A percentile compares a stretch with the other conserved stretches of the same genome.
Evolutionary conservation across 2,888 invertebrate species (phyloP).

Genomic region (Andrena dorsata): DNA sequence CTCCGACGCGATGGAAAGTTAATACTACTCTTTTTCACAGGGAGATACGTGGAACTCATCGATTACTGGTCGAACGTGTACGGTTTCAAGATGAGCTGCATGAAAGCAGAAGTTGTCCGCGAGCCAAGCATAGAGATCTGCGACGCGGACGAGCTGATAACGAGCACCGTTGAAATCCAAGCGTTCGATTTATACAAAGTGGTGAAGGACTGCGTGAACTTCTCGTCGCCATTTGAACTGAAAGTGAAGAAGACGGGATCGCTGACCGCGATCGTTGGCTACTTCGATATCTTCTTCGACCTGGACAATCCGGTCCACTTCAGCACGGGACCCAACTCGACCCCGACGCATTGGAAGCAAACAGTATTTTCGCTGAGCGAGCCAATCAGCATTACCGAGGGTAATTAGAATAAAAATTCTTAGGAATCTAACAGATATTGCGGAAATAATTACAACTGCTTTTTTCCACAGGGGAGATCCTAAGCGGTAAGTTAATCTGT

Average conservation of each 20-base stretch:
- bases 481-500: slow-evolving; percentile 91
- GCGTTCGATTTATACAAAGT: slow-evolving; percentile 91
- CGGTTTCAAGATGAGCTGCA: slow-evolving; percentile 96
- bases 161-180: slow-evolving; percentile 81
- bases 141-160: slow-evolving; percentile 80
- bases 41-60: slow-evolving; percentile 90
- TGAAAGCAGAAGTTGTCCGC: slow-evolving; percentile 93
- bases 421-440: not conserved
- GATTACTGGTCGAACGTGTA: slow-evolving; percentile 97
- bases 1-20: no score
- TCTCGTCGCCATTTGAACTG: slow-evolving; percentile 90
- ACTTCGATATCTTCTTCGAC: slow-evolving; percentile 96
- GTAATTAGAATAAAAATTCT: slow-evolving; percentile 79
- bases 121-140: slow-evolving; percentile 91
- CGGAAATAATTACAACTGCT: slow-evolving; percentile 1
- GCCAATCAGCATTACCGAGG: slow-evolving; percentile 90
- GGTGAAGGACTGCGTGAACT: slow-evolving; percentile 90
- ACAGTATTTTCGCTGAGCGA: slow-evolving; percentile 94
- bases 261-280: slow-evolving; percentile 94
- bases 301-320: slow-evolving; percentile 89
- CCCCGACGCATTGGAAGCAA: slow-evolving; percentile 97
- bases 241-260: slow-evolving; percentile 88
- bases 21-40: slow-evolving; percentile 81
- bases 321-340: slow-evolving; percentile 91
- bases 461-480: slow-evolving; percentile 85